Base-by-base conservation (phyloP, 2,888 invertebrate genomes). In the Macrostomum cliftonense region DNA sequence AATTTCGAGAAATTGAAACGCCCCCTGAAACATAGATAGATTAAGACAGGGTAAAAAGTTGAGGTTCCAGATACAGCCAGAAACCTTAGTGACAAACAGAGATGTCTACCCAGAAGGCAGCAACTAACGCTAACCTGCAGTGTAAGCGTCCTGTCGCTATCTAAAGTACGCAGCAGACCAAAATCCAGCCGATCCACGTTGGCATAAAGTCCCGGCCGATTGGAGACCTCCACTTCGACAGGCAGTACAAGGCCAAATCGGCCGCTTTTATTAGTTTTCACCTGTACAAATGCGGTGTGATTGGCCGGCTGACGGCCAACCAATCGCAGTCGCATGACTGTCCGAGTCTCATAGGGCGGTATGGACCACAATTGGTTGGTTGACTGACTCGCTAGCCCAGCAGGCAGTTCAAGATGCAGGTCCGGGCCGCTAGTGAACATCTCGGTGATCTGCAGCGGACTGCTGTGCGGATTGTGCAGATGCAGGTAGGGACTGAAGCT, bases 391-490 rank as follows among this genome's bases (percentile, higher is more conserved):
- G 67, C 71, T n/a, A n/a, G n/a, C n/a, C n/a, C n/a, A 39, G 68
- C 63, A 51, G 91, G 86, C 64, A 87, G 71, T 71, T 86, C 84
- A 59, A 93, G 74, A 70, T 82, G 81, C 71, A 93, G 82, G 64
- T 86, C 83, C 45, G 83, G 81, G 52, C 86, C 88, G 67, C 86
- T 87, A 21, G 75, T 71, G 61, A 73, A 74, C 69, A 76, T 74
- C 64, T 76, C 76, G 54, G 70, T 63, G 53, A 75, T 64, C 71
- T 72, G 53, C n/a, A 52, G 39, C 51, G 83, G 77, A 61, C 79
- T 77, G 60, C 79, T 77, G 68, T 87, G 83, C 57, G 95, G 95
- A 77, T 97, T 97, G 75, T 89, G 83, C 76, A 97, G 78, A 61
- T 81, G 79, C 65, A 95, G 83, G 65, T 83, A 76, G 52, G 88